Evolutionary conservation across 2,113 vertebrate genomes (phyloP), one percentile per base, ranked within the genome.

Genomic region (Furnarius figulus): DNA sequence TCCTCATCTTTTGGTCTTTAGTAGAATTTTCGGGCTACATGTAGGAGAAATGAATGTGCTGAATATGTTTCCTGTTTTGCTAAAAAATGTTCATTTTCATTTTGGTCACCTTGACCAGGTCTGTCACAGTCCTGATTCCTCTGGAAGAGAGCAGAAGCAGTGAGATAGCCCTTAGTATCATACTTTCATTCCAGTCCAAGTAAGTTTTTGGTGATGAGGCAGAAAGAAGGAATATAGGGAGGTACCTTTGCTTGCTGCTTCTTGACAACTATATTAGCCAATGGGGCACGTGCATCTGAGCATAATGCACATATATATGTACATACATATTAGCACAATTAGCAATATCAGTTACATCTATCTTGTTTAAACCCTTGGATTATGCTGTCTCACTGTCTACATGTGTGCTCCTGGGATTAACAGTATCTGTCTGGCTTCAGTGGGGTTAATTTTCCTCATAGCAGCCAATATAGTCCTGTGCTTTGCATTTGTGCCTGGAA

Each of bases 381-480:
- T 6, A 27, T 39, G 8, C 9, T 63, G 31, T 50, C 18, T 61
- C 16, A 71, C 25, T 42, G 56, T 39, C 42, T 46, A 1, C 10
- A 6, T 23, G 3, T 49, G 30, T 65, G 33, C 20, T 82, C 18
- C 21, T 56, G 35, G 6, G 44, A 58, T 67, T 40, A 35, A 16
- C 9, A 9, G 37, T 47, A 30, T 27, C 44, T 4, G 1, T 6
- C 30, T 82, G 52, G 7, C 21, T 62, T 28, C 6, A 5, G 4
- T 4, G 5, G 15, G 80, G 12, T 39, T 80, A 39, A 23, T 37
- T 72, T 87, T 59, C 21, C 17, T 28, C 40, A 35, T 1, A 47
- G 49, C 20, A 79, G 12, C 1, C 5, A 6, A 8, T 8, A 5
- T 2, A 72, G 30, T 15, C 21, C 31, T 4, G 7, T n/a, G 11